Conservation (phyloP, 2,797 vertebrate genomes). For the Aselliscus stoliczkanus region DNA sequence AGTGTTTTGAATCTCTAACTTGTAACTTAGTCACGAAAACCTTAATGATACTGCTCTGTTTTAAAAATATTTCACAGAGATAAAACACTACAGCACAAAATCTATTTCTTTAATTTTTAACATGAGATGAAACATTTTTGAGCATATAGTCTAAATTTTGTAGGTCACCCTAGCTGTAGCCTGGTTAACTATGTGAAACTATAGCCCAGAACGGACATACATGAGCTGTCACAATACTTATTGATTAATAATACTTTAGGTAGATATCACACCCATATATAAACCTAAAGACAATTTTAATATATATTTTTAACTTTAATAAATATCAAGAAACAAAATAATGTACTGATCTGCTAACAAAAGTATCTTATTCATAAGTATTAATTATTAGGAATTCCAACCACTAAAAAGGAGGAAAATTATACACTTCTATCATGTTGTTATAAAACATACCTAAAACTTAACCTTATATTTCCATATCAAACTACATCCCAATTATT, state of each 20-base stretch:
- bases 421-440: neutral
- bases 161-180: neutral
- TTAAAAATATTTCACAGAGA: neutral
- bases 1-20: neutral
- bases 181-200: neutral
- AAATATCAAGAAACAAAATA: neutral
- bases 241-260: neutral
- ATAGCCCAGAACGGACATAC: neutral
- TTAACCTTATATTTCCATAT: neutral
- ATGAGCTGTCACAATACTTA: neutral
- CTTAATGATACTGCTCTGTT: neutral
- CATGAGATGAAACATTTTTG: neutral
- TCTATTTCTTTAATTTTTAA: neutral
- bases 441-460: neutral
- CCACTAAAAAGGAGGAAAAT: neutral
- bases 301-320: neutral
- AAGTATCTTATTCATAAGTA: neutral
- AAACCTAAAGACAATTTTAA: neutral
- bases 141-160: neutral
- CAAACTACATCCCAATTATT: neutral
- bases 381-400: neutral
- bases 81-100: neutral
- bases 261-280: neutral
- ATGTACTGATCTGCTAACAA: neutral
- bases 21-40: neutral